phyloP scores from a whole-genome alignment of 2,797 vertebrate species.

The Ctenosaura bakeri region DNA sequence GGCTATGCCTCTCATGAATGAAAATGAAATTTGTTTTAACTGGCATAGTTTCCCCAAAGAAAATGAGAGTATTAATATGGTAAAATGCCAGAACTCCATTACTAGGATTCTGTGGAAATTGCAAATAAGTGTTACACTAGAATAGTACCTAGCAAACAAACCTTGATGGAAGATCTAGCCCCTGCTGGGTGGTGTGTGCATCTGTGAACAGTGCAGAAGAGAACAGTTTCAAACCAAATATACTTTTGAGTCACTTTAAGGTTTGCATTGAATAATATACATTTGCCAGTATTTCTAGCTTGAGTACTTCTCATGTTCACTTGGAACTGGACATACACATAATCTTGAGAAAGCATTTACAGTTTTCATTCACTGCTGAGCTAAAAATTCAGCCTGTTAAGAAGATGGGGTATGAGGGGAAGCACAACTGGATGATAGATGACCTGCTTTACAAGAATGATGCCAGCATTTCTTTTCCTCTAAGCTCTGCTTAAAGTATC shows the following conservation, averaged over 20 bases:
- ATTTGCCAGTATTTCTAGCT: background rate
- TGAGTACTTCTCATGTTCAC: background rate
- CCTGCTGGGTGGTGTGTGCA: background rate
- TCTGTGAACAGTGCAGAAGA: background rate
- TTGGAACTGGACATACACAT: background rate
- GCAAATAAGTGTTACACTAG: background rate
- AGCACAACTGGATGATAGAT: background rate
- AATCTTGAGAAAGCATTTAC: background rate
- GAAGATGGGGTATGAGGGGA: background rate
- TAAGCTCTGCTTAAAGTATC: background rate
- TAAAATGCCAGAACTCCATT: background rate
- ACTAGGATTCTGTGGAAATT: background rate
- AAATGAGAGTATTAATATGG: background rate
- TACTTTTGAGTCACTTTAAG: background rate
- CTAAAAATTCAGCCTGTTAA: too few species aligned
- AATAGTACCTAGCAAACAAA: background rate
- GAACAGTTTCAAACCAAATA: background rate
- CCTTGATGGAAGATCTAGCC: background rate
- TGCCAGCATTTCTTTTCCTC: background rate
- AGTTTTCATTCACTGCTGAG: background rate
- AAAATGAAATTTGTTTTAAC: background rate
- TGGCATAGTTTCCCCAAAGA: background rate
- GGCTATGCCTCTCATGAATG: too few species aligned
- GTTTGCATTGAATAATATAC: background rate
- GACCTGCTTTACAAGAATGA: background rate